A percentile compares a stretch with the other conserved stretches of the same genome.
Evolutionary conservation across 2,797 vertebrate genomes (phyloP).

Genomic region (Betta splendens): DNA sequence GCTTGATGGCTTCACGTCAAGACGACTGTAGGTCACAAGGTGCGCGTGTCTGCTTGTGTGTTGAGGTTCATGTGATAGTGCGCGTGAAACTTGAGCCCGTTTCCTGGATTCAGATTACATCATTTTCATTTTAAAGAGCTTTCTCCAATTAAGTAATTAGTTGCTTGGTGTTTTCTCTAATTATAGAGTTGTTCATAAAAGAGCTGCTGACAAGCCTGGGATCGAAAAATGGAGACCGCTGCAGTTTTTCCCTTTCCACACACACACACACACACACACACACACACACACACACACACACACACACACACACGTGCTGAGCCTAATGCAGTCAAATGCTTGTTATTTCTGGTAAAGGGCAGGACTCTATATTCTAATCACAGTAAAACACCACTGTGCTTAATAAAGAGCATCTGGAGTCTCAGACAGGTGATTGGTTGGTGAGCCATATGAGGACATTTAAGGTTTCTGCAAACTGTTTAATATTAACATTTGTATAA

Average conservation of each 20-base stretch:
- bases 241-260: slow-evolving; percentile 71
- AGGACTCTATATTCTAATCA: slow-evolving; percentile 64
- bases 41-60: slow-evolving; percentile 41
- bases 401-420: slow-evolving; percentile 56
- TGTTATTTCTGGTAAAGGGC: slow-evolving; percentile 76
- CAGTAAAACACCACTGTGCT: slow-evolving; percentile 65
- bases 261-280: slow-evolving; percentile 11
- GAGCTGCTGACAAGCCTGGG: slow-evolving; percentile 74
- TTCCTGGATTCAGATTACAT: slow-evolving; percentile 81
- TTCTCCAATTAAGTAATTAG: slow-evolving; percentile 86
- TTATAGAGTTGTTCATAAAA: slow-evolving; percentile 82
- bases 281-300: slow-evolving; percentile 21
- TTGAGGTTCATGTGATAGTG: slow-evolving; percentile 42
- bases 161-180: slow-evolving; percentile 78
- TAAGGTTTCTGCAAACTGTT: slow-evolving; percentile 6
- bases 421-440: slow-evolving; percentile 29
- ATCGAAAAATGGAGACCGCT: slow-evolving; percentile 67
- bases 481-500: slow-evolving; percentile 8
- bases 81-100: slow-evolving; percentile 55
- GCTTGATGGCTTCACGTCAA: slow-evolving; percentile 71
- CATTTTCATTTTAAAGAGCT: slow-evolving; percentile 82
- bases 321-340: slow-evolving; percentile 70
- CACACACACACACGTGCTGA: slow-evolving; percentile 52
- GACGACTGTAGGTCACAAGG: slow-evolving; percentile 64
- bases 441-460: slow-evolving; percentile 12